Percentiles rank a stretch among this genome's conserved stretches.
Conservation (phyloP, 2,113 vertebrate species). For the Sinocyclocheilus rhinocerous region DNA sequence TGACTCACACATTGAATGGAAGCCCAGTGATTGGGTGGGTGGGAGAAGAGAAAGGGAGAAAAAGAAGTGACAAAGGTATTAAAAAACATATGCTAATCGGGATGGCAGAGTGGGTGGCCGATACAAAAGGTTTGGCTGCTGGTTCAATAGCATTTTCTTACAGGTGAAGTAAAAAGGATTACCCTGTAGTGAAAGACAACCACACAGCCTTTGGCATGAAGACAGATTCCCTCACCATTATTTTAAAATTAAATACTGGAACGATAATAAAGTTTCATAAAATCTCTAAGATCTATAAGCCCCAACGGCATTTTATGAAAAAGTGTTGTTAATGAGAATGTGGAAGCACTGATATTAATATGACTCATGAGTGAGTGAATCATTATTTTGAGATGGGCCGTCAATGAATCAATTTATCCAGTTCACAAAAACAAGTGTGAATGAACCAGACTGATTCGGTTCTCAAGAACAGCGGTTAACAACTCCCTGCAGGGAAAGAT, state of each 20-base stretch:
- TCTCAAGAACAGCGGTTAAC: neutral
- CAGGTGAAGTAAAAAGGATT: slow-evolving; percentile 58
- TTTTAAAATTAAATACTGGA: slow-evolving; percentile 12
- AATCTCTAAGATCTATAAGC: slow-evolving; percentile 15
- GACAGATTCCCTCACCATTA: slow-evolving; percentile 10
- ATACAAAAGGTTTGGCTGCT: slow-evolving; percentile 66
- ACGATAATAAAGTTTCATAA: slow-evolving; percentile 1
- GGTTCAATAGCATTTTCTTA: slow-evolving; percentile 66
- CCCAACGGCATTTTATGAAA: neutral
- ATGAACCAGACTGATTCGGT: neutral
- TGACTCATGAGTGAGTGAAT: neutral
- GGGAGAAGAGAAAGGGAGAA: slow-evolving; percentile 4
- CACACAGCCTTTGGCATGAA: slow-evolving; percentile 11
- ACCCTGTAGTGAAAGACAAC: slow-evolving; percentile 54
- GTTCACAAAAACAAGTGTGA: neutral
- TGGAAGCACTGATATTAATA: neutral
- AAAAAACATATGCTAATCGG: slow-evolving; percentile 21
- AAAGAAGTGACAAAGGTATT: slow-evolving; percentile 32
- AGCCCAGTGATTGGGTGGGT: slow-evolving; percentile 34
- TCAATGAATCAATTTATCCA: neutral
- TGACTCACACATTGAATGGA: slow-evolving; percentile 17
- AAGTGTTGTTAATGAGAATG: slow-evolving; percentile 6
- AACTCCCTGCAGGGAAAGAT: neutral
- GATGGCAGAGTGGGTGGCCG: slow-evolving; percentile 39
- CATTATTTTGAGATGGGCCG: neutral